Evolutionary conservation across 1,140 invertebrate species (phyloP), one percentile per base, ranked within the genome.

Genomic region (Lepeophtheirus salmonis): DNA sequence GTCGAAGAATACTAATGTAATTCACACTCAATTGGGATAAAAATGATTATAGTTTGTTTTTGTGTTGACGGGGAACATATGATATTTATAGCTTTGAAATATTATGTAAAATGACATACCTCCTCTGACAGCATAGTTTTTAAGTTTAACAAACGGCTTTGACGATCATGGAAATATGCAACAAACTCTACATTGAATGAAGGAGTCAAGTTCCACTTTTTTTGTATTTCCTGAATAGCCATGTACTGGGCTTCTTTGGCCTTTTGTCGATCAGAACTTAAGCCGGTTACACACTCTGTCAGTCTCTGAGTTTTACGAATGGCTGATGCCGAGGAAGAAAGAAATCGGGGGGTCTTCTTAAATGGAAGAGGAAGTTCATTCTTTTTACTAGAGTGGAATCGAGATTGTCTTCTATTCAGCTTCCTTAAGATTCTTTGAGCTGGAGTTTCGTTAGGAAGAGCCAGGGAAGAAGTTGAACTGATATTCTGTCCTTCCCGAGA

Each of bases 171-270:
- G 70, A 89, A 96, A 70, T 96, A 96, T 12, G 83, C 86, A 48
- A 94, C 84, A 70, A 92, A 97, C 70, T 96, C 91, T 0, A 92
- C 84, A 56, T 82, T 72, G 60, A 82, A 89, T 0, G 89, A 87
- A 0, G 89, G 88, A 2, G 86, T 81, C 55, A 94, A 83, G 68
- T 94, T 86, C 83, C 89, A 92, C 66, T 92, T 92, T 67, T 89
- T 89, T 4, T 83, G 78, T 4, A 91, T 80, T 67, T 92, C 55
- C 16, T 17, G 16, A 12, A 57, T 30, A 41, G 23, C 17, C 13
- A 57, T 14, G 16, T 23, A 17, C 25, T 57, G 55, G 10, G 17
- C 23, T 25, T 57, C 55, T 10, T 57, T 20, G 17, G 17, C 17
- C 26, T 17, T 26, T 49, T 23, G 65, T 63, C 16, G 63, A 52